Conservation (phyloP, 2,888 invertebrate species). For the Ypsolopha sequella region DNA sequence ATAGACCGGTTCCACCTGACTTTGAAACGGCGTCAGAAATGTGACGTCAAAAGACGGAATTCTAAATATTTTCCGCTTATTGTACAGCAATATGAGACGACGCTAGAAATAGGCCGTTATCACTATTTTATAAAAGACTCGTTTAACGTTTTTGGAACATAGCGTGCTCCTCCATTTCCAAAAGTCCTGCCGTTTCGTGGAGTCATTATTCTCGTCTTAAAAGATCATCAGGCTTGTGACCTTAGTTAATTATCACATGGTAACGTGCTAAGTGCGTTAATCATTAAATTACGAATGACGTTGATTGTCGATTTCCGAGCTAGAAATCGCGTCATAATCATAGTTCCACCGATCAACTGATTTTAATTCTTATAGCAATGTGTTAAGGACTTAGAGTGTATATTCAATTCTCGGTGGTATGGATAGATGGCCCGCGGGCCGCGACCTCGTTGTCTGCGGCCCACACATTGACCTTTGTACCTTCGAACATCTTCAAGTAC, state of each 20-base stretch:
- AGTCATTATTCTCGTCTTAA: background rate
- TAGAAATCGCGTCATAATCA: background rate
- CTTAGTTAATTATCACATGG: slow-evolving; percentile 33
- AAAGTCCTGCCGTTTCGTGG: too few relatives aligned
- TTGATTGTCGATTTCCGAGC: slow-evolving; percentile 43
- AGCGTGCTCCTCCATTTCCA: too few relatives aligned
- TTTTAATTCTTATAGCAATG: too few relatives aligned
- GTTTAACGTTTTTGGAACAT: too few relatives aligned
- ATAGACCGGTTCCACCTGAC: background rate
- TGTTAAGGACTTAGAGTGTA: too few relatives aligned
- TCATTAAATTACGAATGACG: slow-evolving; percentile 43
- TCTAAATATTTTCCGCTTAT: too few relatives aligned
- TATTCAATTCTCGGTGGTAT: too few relatives aligned
- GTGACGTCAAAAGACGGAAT: background rate
- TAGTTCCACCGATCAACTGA: too few relatives aligned
- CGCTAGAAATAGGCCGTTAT: too few relatives aligned
- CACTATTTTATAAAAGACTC: too few relatives aligned
- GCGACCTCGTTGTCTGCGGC: slow-evolving; percentile 12
- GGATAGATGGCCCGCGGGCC: background rate
- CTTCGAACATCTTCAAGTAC: slow-evolving; percentile 17
- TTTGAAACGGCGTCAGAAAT: background rate
- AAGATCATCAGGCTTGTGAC: slow-evolving; percentile 34
- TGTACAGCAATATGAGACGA: too few relatives aligned
- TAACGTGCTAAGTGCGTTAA: slow-evolving; percentile 44
- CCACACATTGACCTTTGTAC: slow-evolving; percentile 29